Base-by-base conservation (phyloP, 2,797 vertebrate genomes). In the Micromesistius poutassou region DNA sequence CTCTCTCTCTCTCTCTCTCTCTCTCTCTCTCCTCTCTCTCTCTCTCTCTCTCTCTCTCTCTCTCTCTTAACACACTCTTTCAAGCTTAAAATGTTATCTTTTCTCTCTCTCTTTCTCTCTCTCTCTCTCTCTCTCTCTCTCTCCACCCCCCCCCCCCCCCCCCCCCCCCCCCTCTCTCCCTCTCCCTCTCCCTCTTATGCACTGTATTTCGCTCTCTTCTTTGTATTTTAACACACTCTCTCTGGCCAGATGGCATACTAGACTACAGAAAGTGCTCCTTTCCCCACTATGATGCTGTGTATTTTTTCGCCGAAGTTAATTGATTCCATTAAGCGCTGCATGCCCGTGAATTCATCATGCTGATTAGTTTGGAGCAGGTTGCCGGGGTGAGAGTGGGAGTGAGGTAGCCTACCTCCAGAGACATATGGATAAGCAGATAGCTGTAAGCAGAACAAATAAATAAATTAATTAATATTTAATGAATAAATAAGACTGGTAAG, bases 301-400 rank as follows among this genome's bases (percentile, higher is more conserved):
- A 25, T 28, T 28, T 68, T 28, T 28, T n/a, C 3, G 62, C 28
- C 5, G n/a, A 28, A 68, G n/a, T 1, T 68, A 62, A 62, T 75
- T 72, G 78, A 86, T 87, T 86, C 81, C 76, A 88, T 85, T 85
- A 87, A 82, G 80, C 35, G 80, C 31, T 78, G 31, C 81, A 78
- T 75, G 81, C 80, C 72, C 70, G 85, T 79, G 86, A 89, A 91
- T 91, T 85, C 35, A 83, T 91, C 83, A 83, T 77, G 77, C 74
- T 86, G 83, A 91, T 92, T 88, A 88, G 74, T 19, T 83, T 28
- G 76, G 68, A 3, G 30, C 76, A 77, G 75, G 79, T 78, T 87
- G 77, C 68, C 68, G 55, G 74, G 66, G 73, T 71, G 77, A 75
- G 81, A 77, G 78, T 73, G 74, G 78, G 10, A 70, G 77, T 73